Evolutionary conservation across 2,113 vertebrate genomes (phyloP).

Genomic region (Kryptolebias marmoratus): DNA sequence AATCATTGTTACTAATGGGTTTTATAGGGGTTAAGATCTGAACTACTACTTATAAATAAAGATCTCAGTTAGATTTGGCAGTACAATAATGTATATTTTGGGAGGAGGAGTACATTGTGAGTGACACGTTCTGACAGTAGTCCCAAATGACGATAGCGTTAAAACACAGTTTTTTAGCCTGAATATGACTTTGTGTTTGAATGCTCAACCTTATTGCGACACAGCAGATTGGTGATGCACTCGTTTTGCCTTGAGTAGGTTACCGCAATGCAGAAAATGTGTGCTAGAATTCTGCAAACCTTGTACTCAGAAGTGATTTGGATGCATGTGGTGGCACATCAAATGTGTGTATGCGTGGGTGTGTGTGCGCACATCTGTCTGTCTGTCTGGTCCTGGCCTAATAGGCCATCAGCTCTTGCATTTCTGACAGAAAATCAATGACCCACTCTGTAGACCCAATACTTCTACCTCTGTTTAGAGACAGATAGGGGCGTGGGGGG

Average conservation of each 20-base stretch:
- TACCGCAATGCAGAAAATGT: conserved; percentile 5
- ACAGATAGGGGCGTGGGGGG: conserved; percentile 23
- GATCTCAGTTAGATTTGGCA: no score
- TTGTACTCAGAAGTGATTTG: conserved; percentile 30
- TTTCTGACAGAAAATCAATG: conserved; percentile 75
- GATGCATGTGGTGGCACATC: conserved; percentile 45
- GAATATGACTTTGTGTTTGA: no score
- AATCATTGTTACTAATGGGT: no score
- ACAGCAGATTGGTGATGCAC: background rate
- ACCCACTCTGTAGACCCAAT: conserved; percentile 62
- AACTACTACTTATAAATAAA: no score
- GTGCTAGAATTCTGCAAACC: conserved; percentile 15
- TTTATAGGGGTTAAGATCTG: no score
- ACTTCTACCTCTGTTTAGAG: conserved; percentile 50
- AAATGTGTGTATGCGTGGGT: conserved; percentile 31
- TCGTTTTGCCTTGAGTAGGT: background rate
- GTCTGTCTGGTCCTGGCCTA: conserved; percentile 59
- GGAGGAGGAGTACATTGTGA: no score
- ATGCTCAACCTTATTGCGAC: background rate
- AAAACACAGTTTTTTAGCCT: no score
- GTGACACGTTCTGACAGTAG: no score
- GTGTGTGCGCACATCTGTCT: conserved; percentile 39
- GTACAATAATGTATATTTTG: no score
- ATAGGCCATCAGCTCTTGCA: conserved; percentile 68
- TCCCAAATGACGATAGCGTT: no score